phyloP scores from a whole-genome alignment of 2,888 invertebrate genomes.

The Dioctria rufipes region DNA sequence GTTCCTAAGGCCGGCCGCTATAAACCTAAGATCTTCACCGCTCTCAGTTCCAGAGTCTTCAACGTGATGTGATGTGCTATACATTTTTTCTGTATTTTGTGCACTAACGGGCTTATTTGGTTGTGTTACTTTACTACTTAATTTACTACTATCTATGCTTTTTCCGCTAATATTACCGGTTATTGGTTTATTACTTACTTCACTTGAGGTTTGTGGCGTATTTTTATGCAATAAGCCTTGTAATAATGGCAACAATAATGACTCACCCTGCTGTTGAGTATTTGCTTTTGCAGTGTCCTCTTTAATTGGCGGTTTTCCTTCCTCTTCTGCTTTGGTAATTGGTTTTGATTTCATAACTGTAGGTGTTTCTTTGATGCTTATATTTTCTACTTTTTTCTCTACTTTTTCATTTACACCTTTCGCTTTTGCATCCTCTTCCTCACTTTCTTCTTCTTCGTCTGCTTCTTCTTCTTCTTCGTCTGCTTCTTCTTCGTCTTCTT shows the following conservation, averaged over 20 bases:
- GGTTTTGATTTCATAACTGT: slow-evolving; percentile 17
- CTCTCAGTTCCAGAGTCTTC: slow-evolving; percentile 80
- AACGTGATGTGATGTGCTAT: slow-evolving; percentile 66
- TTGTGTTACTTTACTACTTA: slow-evolving; percentile 59
- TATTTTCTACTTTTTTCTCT: slow-evolving; percentile 57
- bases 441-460: slow-evolving; percentile 52
- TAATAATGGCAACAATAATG: slow-evolving; percentile 79
- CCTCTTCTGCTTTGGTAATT: slow-evolving; percentile 45
- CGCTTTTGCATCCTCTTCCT: slow-evolving; percentile 54
- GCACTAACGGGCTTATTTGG: slow-evolving; percentile 43
- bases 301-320: slow-evolving; percentile 21
- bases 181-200: slow-evolving; percentile 47
- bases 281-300: slow-evolving; percentile 52
- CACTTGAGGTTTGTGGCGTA: slow-evolving; percentile 60
- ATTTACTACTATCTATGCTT: slow-evolving; percentile 51
- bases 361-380: slow-evolving; percentile 42
- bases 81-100: slow-evolving; percentile 60
- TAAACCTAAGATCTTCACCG: slow-evolving; percentile 78
- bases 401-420: slow-evolving; percentile 52
- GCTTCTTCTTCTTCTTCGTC: slow-evolving; percentile 58
- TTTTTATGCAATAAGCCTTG: slow-evolving; percentile 76
- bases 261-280: slow-evolving; percentile 78
- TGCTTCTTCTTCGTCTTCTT: slow-evolving; percentile 55
- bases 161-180: slow-evolving; percentile 52
- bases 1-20: slow-evolving; percentile 73